A percentile compares a stretch with the other conserved stretches of the same genome.
Evolutionary conservation across 2,113 vertebrate genomes (phyloP).

Genomic region (Gavia stellata): DNA sequence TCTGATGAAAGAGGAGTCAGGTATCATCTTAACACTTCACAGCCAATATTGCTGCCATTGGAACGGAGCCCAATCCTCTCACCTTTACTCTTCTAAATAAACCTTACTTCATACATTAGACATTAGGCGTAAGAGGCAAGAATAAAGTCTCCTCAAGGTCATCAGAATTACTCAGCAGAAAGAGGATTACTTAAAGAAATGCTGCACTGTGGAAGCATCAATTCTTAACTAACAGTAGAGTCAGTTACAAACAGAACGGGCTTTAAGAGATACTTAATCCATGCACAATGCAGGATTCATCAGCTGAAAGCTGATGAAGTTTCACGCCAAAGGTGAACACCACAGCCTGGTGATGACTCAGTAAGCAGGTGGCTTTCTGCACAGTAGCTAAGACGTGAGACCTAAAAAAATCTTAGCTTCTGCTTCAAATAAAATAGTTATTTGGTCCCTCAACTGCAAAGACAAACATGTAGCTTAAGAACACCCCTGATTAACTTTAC

Average conservation of each 20-base stretch:
- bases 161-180: neutral
- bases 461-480: neutral
- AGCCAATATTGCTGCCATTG: neutral
- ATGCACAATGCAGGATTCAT: neutral
- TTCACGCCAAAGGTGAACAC: neutral
- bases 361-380: neutral
- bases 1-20: neutral
- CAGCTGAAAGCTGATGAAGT: neutral
- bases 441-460: neutral
- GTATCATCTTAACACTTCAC: neutral
- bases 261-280: neutral
- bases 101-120: neutral
- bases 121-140: neutral
- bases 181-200: neutral
- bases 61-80: neutral
- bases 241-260: neutral
- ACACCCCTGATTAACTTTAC: neutral
- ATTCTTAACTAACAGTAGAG: neutral
- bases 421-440: neutral
- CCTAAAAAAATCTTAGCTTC: neutral
- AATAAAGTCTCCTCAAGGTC: neutral
- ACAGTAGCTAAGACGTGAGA: neutral
- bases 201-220: neutral
- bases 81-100: conserved; percentile 1
- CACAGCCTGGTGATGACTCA: neutral